Conservation (phyloP, 1,140 invertebrate genomes). For the Metopolophium dirhodum region DNA sequence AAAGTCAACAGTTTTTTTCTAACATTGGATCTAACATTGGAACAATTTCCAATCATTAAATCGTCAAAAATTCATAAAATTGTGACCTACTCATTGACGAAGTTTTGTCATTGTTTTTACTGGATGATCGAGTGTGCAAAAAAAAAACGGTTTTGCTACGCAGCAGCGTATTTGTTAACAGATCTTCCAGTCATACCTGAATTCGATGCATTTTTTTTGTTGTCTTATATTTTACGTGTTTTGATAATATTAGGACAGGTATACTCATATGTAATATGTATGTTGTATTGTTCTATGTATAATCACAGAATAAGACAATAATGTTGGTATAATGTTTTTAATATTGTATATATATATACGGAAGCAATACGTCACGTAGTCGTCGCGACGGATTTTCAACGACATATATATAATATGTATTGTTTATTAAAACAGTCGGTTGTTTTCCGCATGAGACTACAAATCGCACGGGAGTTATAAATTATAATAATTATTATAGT, state of each 20-base stretch:
- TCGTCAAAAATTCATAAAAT: neutral
- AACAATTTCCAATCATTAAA: neutral
- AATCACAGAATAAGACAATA: too few relatives aligned
- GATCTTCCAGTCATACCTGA: neutral
- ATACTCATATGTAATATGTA: neutral
- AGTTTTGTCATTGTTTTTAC: neutral
- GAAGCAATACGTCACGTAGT: neutral
- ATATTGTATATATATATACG: neutral
- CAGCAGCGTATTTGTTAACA: neutral
- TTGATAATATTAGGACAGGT: neutral
- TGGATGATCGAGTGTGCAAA: neutral
- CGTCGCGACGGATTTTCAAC: neutral
- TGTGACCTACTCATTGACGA: neutral
- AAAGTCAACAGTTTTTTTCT: neutral
- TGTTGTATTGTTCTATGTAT: too few relatives aligned
- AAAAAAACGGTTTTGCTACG: neutral
- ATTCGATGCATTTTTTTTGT: neutral
- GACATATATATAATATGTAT: neutral
- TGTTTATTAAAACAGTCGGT: neutral
- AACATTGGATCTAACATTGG: too few relatives aligned
- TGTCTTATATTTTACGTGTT: neutral
- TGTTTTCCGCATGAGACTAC: neutral
- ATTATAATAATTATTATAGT: neutral
- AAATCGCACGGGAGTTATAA: neutral
- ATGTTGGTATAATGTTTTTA: too few relatives aligned